A percentile compares a stretch with the other conserved stretches of the same genome.
Conservation (phyloP, 2,113 vertebrate species). For the Balaeniceps rex region DNA sequence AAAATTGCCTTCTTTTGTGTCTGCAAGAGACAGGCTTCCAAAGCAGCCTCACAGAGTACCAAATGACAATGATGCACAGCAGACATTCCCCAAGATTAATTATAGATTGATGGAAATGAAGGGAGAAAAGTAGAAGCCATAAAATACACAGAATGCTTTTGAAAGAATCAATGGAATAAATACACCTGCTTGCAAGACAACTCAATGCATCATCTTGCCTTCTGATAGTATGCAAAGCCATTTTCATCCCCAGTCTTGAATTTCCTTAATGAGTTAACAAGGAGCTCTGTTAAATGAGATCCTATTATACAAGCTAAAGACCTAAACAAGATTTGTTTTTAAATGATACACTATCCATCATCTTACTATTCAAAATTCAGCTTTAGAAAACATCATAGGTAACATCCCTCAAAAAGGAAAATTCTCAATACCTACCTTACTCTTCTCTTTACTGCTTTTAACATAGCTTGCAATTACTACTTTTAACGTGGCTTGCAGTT, state of each 20-base stretch:
- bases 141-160: conserved; percentile 35
- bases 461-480: not conserved
- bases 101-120: conserved; percentile 10
- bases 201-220: conserved; percentile 30
- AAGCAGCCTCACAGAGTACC: not conserved
- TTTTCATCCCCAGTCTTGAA: conserved; percentile 45
- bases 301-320: conserved; percentile 33
- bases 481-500: not conserved
- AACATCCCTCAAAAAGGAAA: not conserved
- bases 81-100: conserved; percentile 38
- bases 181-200: conserved; percentile 5
- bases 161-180: conserved; percentile 5
- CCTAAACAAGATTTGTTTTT: conserved; percentile 33
- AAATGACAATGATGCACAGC: not conserved
- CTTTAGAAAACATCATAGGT: not conserved
- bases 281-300: conserved; percentile 44
- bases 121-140: conserved; percentile 7
- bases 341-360: conserved; percentile 31
- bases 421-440: not conserved
- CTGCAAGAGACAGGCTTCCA: not conserved
- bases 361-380: conserved; percentile 5
- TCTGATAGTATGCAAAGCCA: not conserved
- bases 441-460: conserved; percentile 8
- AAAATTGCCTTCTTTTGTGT: not conserved
- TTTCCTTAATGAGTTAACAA: conserved; percentile 61